phyloP scores from a whole-genome alignment of 64 coral and sea anemone species.

The Platygyra sinensis region DNA sequence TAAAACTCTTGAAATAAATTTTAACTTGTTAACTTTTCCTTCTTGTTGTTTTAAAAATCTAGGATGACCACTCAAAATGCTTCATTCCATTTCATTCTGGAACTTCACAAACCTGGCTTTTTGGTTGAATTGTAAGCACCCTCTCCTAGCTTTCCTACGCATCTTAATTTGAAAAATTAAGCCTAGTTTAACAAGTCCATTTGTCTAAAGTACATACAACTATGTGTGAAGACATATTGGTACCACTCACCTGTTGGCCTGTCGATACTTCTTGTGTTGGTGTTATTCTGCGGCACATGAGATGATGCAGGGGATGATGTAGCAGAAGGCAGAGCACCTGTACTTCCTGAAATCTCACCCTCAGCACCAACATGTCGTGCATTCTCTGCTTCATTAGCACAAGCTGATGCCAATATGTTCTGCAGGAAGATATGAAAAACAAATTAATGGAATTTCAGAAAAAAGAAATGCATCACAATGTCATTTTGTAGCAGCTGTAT shows the following conservation, averaged over 20 bases:
- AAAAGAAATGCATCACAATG: background rate
- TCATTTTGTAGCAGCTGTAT: too few relatives aligned
- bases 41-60: too few relatives aligned
- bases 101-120: too few relatives aligned
- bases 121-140: too few relatives aligned
- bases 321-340: slow-evolving; percentile 38
- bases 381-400: slow-evolving; percentile 94
- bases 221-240: background rate
- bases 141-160: too few relatives aligned
- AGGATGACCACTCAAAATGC: too few relatives aligned
- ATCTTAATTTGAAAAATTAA: too few relatives aligned
- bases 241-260: background rate
- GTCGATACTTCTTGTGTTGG: slow-evolving; percentile 41
- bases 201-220: too few relatives aligned
- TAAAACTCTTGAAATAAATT: too few relatives aligned
- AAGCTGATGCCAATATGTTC: slow-evolving; percentile 98
- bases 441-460: background rate
- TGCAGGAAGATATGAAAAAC: slow-evolving; percentile 12
- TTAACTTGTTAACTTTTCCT: too few relatives aligned
- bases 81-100: too few relatives aligned
- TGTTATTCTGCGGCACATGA: slow-evolving; percentile 14
- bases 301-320: slow-evolving; percentile 54
- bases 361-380: slow-evolving; percentile 52
- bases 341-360: slow-evolving; percentile 50
- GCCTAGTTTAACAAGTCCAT: too few relatives aligned